Conservation (phyloP, 1,140 invertebrate species). For the Zaprionus capensis region DNA sequence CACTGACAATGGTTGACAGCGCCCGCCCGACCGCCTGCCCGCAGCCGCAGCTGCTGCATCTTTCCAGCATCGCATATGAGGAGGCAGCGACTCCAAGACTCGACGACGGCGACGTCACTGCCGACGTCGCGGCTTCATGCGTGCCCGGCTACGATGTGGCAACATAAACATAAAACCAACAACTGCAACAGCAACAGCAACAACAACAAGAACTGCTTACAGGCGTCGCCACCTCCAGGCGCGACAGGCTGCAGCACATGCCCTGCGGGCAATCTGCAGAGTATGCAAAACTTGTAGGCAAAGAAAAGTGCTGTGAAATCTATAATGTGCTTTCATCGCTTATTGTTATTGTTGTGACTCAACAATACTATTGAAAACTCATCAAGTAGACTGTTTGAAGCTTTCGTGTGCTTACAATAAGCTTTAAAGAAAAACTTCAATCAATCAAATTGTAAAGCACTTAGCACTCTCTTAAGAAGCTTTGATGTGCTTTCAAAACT, state of each 20-base stretch:
- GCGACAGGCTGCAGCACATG: conserved; percentile 18
- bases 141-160: conserved; percentile 66
- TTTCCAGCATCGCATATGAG: conserved; percentile 43
- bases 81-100: conserved; percentile 34
- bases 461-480: background rate
- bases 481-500: background rate
- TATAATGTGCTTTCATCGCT: conserved; percentile 2
- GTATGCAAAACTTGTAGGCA: background rate
- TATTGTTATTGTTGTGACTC: background rate
- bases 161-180: conserved; percentile 74
- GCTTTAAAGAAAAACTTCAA: too few relatives aligned
- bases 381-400: too few relatives aligned
- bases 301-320: background rate
- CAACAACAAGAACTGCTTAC: conserved; percentile 34
- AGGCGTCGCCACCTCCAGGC: conserved; percentile 6
- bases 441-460: too few relatives aligned
- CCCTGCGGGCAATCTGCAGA: conserved; percentile 22
- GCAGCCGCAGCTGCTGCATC: conserved; percentile 60
- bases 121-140: conserved; percentile 55
- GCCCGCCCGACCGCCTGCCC: conserved; percentile 35
- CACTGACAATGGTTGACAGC: conserved; percentile 68
- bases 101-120: conserved; percentile 9
- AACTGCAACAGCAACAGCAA: conserved; percentile 37
- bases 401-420: too few relatives aligned
- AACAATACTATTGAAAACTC: too few relatives aligned